Conservation (phyloP, 2,113 vertebrate genomes). For the Tachycineta bicolor region DNA sequence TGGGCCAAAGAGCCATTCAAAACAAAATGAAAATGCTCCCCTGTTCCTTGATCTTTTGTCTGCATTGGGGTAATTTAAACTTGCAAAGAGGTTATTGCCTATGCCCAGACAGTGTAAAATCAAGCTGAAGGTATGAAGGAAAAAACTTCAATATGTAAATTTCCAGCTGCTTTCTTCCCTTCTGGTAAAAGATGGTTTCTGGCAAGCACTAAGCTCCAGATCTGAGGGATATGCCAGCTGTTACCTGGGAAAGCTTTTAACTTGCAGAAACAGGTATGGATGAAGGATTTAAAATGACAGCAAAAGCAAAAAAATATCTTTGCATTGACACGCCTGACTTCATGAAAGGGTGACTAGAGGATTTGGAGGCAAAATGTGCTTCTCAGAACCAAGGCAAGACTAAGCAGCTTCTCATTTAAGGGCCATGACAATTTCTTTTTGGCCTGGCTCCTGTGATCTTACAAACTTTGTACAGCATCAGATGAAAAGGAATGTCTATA, state of each 20-base stretch:
- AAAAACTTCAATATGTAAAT: neutral
- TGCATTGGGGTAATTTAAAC: neutral
- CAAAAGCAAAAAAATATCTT: neutral
- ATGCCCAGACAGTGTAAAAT: neutral
- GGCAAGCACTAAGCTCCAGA: neutral
- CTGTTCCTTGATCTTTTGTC: neutral
- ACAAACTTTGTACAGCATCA: neutral
- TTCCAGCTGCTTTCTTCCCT: conserved; percentile 4
- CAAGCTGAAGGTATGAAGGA: neutral
- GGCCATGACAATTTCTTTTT: neutral
- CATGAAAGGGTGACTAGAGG: neutral
- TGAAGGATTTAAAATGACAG: neutral
- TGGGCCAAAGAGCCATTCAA: neutral
- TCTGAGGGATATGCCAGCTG: neutral
- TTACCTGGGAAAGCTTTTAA: conserved; percentile 23
- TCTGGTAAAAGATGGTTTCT: neutral
- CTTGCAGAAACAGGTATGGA: neutral
- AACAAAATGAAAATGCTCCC: neutral
- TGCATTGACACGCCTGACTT: neutral
- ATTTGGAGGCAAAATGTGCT: neutral
- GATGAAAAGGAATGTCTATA: neutral
- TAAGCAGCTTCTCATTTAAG: neutral
- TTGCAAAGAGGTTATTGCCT: neutral
- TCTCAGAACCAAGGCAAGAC: neutral
- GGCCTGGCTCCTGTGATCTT: neutral